Conservation (phyloP, 2,888 invertebrate species). For the Drosophila basisetae region DNA sequence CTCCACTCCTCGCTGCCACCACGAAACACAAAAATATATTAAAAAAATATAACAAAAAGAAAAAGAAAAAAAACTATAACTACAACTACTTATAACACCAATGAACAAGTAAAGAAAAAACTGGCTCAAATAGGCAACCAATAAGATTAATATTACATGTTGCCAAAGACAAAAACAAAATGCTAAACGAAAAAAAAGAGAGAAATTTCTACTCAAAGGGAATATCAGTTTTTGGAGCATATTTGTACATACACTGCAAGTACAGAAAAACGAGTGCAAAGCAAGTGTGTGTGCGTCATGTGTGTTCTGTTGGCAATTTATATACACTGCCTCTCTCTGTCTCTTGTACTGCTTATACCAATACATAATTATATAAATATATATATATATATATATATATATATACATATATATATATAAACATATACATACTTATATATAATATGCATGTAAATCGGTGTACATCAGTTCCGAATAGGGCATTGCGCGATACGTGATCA, state of each 20-base stretch:
- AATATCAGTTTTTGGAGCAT: conserved; percentile 31
- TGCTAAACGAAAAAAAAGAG: neutral
- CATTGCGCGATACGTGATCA: conserved; percentile 47
- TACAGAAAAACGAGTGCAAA: neutral
- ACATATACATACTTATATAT: conserved; percentile 18
- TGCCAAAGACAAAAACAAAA: conserved; percentile 45
- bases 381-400: conserved; percentile 8
- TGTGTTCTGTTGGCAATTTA: conserved; percentile 50
- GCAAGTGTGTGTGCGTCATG: conserved; percentile 11
- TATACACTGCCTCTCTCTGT: conserved; percentile 56
- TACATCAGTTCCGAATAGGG: conserved; percentile 23
- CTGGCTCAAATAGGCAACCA: conserved; percentile 32
- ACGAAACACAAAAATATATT: neutral
- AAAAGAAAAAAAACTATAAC: conserved; percentile 7
- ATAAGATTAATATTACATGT: conserved; percentile 15
- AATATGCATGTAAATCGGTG: conserved; percentile 24
- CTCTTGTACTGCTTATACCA: conserved; percentile 51
- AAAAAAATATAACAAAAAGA: conserved; percentile 4
- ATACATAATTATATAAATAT: conserved; percentile 19
- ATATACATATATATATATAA: conserved; percentile 9
- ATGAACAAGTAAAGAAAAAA: conserved; percentile 3
- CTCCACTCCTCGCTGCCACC: conserved; percentile 23
- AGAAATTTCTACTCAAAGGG: conserved; percentile 14
- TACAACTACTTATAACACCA: conserved; percentile 30
- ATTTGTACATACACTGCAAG: conserved; percentile 6